These are phyloP conservation scores for Conger conger DNA, from an alignment of 2,113 vertebrate species.

Conservation along the genomic window DNA sequence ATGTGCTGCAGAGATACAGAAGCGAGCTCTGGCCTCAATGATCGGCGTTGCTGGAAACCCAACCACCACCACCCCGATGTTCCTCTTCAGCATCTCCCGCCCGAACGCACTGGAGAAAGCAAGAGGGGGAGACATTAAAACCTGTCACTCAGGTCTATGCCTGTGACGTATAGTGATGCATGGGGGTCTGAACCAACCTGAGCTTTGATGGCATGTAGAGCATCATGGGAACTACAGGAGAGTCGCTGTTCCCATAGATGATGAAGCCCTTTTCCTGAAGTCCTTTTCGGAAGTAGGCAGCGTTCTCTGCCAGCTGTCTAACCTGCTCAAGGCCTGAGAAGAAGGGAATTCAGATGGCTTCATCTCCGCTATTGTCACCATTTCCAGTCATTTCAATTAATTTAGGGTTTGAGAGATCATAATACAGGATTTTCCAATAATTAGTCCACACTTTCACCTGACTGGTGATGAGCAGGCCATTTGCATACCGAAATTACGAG, in stretches of 20 bases:
- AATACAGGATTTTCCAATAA: no score
- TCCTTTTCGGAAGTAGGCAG: constrained; percentile 76
- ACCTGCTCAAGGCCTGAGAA: constrained; percentile 72
- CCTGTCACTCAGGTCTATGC: not conserved
- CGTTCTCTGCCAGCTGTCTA: constrained; percentile 80
- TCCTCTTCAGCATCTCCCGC: constrained; percentile 84
- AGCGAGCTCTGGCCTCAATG: constrained; percentile 85
- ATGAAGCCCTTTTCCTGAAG: constrained; percentile 84
- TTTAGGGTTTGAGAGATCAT: not conserved
- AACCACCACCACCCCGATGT: constrained; percentile 83
- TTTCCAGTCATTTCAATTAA: not conserved
- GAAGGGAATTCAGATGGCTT: not conserved
- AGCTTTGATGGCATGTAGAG: constrained; percentile 88
- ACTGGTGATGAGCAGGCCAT: no score
- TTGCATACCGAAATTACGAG: no score
- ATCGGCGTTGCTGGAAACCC: constrained; percentile 88
- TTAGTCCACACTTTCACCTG: no score
- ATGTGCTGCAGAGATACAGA: constrained; percentile 84
- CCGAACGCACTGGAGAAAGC: constrained; percentile 75
- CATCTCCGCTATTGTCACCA: not conserved
- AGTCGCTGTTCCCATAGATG: constrained; percentile 86
- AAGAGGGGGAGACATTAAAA: not conserved
- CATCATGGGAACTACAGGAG: constrained; percentile 85
- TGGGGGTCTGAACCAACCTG: constrained; percentile 58
- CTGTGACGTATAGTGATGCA: not conserved